Base-by-base conservation (phyloP, 2,888 invertebrate species). In the Apamea anceps region DNA sequence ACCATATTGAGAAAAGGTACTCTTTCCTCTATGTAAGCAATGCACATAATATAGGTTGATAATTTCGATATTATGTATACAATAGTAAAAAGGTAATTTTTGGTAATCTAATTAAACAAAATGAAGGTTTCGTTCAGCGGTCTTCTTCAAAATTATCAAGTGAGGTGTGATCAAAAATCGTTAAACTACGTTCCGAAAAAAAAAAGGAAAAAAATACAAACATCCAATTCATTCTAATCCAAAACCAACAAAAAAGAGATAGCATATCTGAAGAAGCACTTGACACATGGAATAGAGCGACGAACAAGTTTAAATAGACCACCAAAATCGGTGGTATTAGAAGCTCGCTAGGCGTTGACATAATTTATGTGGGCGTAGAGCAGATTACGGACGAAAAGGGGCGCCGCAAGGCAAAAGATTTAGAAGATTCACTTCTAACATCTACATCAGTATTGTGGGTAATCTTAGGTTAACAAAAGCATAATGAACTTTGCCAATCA, bases 351-450 rank as follows among this genome's bases (percentile, higher is more conserved):
- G 86, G 85, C 93, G 92, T 92, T 93, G 93, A 94, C 93, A 93
- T 91, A 91, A 91, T 93, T 93, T 91, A 90, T 91, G 95, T 94
- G 93, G 95, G 95, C 93, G 95, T 92, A 82, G 75, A 88, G 86
- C 87, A 91, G 93, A 94, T 94, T 93, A 93, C 91, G 87, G 81
- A 82, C 90, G 86, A 87, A 86, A 82, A 84, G 81, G 90, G 87
- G 90, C 13, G 51, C 25, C 57, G 73, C 32, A 8, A 42, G 5
- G 28, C 65, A 62, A 54, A 25, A 25, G 0, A 75, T 60, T 28
- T 18, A 85, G 84, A 85, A 85, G 86, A 28, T n/a, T 54, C 21
- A 77, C 12, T 75, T 57, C 54, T n/a, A 13, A 60, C 12, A 12
- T 60, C 12, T 60, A 5, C 12, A 60, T 60, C 4, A n/a, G 57